Base-by-base conservation (phyloP, 2,113 vertebrate genomes). In the Microtus montanus region DNA sequence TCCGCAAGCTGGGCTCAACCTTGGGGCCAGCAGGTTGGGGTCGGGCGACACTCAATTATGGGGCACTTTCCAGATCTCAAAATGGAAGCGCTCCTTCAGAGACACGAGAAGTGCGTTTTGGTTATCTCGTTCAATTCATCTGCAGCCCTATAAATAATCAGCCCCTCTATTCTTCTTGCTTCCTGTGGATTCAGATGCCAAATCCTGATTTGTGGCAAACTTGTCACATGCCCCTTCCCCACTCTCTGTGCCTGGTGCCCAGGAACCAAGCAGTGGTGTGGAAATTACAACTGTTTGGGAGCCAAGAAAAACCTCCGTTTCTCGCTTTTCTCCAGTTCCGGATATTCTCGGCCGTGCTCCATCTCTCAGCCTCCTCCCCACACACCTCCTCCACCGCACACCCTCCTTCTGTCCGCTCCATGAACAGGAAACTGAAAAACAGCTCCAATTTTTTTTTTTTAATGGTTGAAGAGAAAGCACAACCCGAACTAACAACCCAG, bases 71-170 rank as follows among this genome's bases (percentile, higher is more conserved):
- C 98, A 97, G 98, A 98, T 97, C 96, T 97, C 98, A 97, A 98
- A 98, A 98, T 98, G 98, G 97, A 98, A 98, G 98, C 97, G 98
- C 97, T 97, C 92, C 52, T 92, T 96, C 97, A 97, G 97, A 98
- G 97, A 97, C 94, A 96, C 38, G 63, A 98, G 96, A 96, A 98
- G 95, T 94, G 54, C 96, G 91, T 96, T 95, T 93, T 79, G 30
- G 84, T 97, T 95, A 82, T 98, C 97, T 97, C 94, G 90, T 97
- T 98, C 93, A 87, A 91, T 98, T 98, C 97, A 96, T 98, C 98
- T 98, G 97, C 97, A 98, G 96, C 98, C 98, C 98, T 98, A 98
- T 98, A 98, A 98, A 98, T 98, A 98, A 98, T 97, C 96, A 96
- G 95, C 96, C 91, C 80, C 66, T 47, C 96, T 97, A 97, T 97